Base-by-base conservation (phyloP, 2,888 invertebrate genomes). In the Micoletzkya japonica region DNA sequence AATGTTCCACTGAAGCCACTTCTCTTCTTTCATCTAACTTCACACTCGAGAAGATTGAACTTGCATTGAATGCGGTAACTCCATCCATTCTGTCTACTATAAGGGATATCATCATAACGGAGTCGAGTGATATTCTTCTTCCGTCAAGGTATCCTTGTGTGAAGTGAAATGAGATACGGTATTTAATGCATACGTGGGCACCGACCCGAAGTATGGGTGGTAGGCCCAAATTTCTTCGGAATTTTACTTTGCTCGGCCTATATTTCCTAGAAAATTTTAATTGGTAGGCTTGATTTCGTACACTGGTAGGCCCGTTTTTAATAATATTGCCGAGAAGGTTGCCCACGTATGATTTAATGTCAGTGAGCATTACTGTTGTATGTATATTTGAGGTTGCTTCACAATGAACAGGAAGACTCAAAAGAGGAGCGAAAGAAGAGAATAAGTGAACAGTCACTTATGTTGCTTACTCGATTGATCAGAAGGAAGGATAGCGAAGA, bases 381-480 rank as follows among this genome's bases (percentile, higher is more conserved):
- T n/a, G n/a, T n/a, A n/a, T n/a, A n/a, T n/a, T n/a, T n/a, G n/a
- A 60, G 60, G 44, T 44, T 60, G 44, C 20, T 60, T 20, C 37
- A 44, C 20, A 60, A 60, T 34, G 60, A 60, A 7, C 39, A 60
- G 44, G 60, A 60, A 24, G 60, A 60, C 28, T 60, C 26, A 10
- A 26, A 17, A 28, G 60, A 60, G 28, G 28, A 44, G 4, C n/a
- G 60, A n/a, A 28, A 20, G 44, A 26, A 26, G 24, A 37, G 60
- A 44, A 17, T 60, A 34, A 44, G 39, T 28, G 60, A 60, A n/a
- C 60, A 60, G 44, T 28, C 26, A 24, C 28, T 32, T 44, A 44
- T 28, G 14, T n/a, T 60, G n/a, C 28, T 60, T 10, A 26, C 20
- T 37, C 7, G 3, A 0, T 26, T 60, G 3, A 10, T 60, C 6